Evolutionary conservation across 2,797 vertebrate species (phyloP).

Genomic region (Epinephelus malabaricus): DNA sequence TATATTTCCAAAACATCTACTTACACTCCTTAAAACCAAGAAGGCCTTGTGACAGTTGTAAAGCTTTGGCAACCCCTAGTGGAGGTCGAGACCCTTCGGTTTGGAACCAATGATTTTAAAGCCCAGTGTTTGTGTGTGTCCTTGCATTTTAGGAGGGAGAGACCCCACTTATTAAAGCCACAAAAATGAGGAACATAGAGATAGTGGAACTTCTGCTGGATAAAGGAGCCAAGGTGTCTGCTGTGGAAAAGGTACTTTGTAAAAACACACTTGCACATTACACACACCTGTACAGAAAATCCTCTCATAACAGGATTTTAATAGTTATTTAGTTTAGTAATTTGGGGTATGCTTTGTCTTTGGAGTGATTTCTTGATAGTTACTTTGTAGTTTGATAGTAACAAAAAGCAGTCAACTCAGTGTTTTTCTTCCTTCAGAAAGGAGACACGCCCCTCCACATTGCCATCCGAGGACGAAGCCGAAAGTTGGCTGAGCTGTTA

Average conservation of each 20-base stretch:
- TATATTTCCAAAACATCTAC: too few relatives aligned
- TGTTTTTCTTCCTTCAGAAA: slow-evolving; percentile 85
- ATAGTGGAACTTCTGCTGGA: slow-evolving; percentile 97
- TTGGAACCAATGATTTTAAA: too few relatives aligned
- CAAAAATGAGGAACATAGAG: slow-evolving; percentile 99
- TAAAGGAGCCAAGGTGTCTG: slow-evolving; percentile 97
- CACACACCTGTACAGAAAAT: background rate
- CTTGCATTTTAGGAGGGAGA: slow-evolving; percentile 91
- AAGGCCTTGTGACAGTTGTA: too few relatives aligned
- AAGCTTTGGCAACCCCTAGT: too few relatives aligned
- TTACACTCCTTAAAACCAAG: too few relatives aligned
- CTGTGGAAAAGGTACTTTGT: slow-evolving; percentile 92
- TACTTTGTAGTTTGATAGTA: background rate
- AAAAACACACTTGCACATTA: background rate
- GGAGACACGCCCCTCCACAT: slow-evolving; percentile 98
- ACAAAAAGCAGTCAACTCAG: background rate
- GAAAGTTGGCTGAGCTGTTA: slow-evolving; percentile 95
- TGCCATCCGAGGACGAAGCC: slow-evolving; percentile 95
- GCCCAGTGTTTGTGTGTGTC: background rate
- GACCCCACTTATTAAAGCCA: slow-evolving; percentile 97
- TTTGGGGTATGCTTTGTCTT: background rate
- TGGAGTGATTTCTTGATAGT: background rate
- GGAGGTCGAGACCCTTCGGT: too few relatives aligned
- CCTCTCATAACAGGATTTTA: background rate
- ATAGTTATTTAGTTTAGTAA: background rate